Evolutionary conservation across 2,113 vertebrate genomes (phyloP), one percentile per base, ranked within the genome.

Genomic region (Psephotus haematonotus): DNA sequence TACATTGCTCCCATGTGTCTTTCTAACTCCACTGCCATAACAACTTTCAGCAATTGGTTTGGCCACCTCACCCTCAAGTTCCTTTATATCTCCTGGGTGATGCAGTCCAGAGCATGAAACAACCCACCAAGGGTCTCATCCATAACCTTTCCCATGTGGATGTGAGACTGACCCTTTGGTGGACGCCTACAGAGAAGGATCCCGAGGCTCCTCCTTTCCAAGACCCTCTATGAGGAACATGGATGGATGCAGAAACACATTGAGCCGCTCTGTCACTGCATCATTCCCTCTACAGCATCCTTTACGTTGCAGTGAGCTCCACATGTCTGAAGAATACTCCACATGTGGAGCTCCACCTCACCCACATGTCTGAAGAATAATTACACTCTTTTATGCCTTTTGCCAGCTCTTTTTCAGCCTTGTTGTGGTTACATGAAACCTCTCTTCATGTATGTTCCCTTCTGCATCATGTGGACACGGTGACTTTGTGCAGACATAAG

Each of bases 351-450:
- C n/a, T n/a, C n/a, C n/a, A n/a, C n/a, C 37, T 71, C 71, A 18
- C 33, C 27, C 55, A 70, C 52, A 14, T 0, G 2, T n/a, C 3
- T 52, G 59, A 78, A 39, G 55, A 55, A 47, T 41, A 29, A 67
- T 59, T 29, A 74, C 0, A 2, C 20, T 16, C 29, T 81, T 52
- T 46, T 29, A 39, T 5, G 8, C 33, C n/a, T 84, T 60, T 41
- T 91, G 29, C 37, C 39, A 67, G 35, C 0, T 52, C 24, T 77
- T 67, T 52, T 35, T 28, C 79, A 35, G 47, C 60, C 22, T 13
- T 41, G 24, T 7, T 41, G 71, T 2, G 6, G 37, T 77, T 35
- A 59, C 37, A 27, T 0, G 0, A 22, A 29, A 71, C 28, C 24
- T 27, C 64, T 52, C 44, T 14, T 37, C 46, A n/a, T 7, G 37